Conservation (phyloP, 2,797 vertebrate species). For the Capromys pilorides region DNA sequence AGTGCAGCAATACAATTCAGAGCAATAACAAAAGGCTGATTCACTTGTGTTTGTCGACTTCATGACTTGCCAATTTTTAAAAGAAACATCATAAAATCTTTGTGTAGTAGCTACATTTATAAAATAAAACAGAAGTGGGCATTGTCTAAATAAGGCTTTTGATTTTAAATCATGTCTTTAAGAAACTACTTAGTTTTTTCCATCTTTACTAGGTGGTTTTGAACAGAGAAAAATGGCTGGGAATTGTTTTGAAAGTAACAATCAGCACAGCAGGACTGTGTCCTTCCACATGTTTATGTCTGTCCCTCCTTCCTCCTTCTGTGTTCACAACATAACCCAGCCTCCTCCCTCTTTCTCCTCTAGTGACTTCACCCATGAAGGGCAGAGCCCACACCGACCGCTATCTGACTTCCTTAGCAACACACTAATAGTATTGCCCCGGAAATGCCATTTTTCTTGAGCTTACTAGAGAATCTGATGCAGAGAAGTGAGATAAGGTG, state of each 20-base stretch:
- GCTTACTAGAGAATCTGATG: not conserved
- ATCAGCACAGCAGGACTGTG: conserved; percentile 14
- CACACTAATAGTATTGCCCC: not conserved
- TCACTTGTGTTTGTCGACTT: conserved; percentile 42
- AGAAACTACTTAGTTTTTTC: conserved; percentile 29
- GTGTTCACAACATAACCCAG: not conserved
- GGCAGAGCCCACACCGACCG: not conserved
- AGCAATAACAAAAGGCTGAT: not conserved
- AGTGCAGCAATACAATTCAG: not conserved
- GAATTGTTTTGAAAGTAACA: conserved; percentile 73
- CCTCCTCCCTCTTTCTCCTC: not conserved
- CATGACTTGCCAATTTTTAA: conserved; percentile 45
- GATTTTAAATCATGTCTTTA: conserved; percentile 65
- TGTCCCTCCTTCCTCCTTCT: not conserved
- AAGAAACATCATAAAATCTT: not conserved
- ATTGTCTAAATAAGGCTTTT: conserved; percentile 64
- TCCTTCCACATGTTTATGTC: conserved; percentile 17
- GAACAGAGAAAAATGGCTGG: conserved; percentile 62
- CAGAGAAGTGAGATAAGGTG: not conserved
- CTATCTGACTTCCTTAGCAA: not conserved
- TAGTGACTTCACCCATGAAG: not conserved
- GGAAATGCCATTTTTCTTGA: not conserved
- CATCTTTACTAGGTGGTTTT: conserved; percentile 46
- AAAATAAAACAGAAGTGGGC: conserved; percentile 30
- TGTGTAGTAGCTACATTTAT: not conserved